Percentiles rank a stretch among this genome's conserved stretches.
phyloP scores from a whole-genome alignment of 1,140 invertebrate species.

The Dinoponera quadriceps region DNA sequence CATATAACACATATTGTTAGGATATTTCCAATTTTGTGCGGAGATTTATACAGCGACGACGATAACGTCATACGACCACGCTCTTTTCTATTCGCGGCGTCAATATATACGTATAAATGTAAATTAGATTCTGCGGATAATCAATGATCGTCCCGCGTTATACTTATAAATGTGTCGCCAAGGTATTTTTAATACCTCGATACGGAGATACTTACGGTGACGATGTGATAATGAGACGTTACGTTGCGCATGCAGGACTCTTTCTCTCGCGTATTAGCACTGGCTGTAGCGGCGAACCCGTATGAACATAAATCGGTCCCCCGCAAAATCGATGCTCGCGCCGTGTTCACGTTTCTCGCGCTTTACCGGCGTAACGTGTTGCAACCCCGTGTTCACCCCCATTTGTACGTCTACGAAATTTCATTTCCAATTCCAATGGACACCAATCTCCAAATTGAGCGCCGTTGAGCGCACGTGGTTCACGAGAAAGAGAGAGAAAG shows the following conservation, averaged over 20 bases:
- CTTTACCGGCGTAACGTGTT: slow-evolving; percentile 53
- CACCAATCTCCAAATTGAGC: slow-evolving; percentile 65
- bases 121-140: too few species aligned
- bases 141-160: too few species aligned
- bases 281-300: neutral
- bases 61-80: too few species aligned
- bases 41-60: neutral
- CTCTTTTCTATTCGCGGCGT: too few species aligned
- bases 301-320: slow-evolving; percentile 66
- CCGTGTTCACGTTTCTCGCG: slow-evolving; percentile 41
- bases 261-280: neutral
- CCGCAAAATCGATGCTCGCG: slow-evolving; percentile 59
- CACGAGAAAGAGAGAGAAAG: neutral
- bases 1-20: neutral
- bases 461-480: slow-evolving; percentile 42
- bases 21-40: neutral
- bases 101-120: too few species aligned
- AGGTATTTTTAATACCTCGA: too few species aligned
- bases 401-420: slow-evolving; percentile 76
- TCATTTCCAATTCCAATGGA: slow-evolving; percentile 79
- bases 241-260: neutral
- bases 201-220: neutral
- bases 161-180: too few species aligned
- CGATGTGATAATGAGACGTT: slow-evolving; percentile 13
- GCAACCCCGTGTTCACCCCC: slow-evolving; percentile 35